These are phyloP conservation scores for Hololepta plana DNA, from an alignment of 2,888 invertebrate genomes.

Conservation along the genomic window DNA sequence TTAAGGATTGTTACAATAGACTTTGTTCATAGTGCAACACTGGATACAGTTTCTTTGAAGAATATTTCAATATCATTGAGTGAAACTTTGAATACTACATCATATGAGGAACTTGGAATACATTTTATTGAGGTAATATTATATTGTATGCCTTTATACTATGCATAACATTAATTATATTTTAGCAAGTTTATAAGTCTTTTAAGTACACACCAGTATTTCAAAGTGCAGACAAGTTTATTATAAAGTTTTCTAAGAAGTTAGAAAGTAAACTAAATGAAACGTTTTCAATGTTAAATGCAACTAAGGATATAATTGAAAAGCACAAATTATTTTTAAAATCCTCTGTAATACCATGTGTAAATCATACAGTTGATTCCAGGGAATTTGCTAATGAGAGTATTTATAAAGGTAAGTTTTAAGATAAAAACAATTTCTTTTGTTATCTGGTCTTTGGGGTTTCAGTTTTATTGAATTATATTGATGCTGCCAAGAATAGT, in stretches of 20 bases:
- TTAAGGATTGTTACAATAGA: too few species aligned
- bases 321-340: constrained; percentile 12
- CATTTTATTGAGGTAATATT: constrained; percentile 19
- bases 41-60: too few species aligned
- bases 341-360: constrained; percentile 14
- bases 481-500: constrained; percentile 14
- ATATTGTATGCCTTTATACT: background rate
- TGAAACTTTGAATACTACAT: constrained; percentile 17
- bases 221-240: constrained; percentile 17
- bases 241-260: constrained; percentile 19
- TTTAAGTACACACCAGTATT: constrained; percentile 18
- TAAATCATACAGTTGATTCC: constrained; percentile 9
- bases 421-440: too few species aligned
- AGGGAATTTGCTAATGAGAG: constrained; percentile 11
- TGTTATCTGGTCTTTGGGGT: constrained; percentile 7
- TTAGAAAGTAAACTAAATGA: constrained; percentile 20
- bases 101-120: constrained; percentile 22
- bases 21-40: too few species aligned
- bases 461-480: constrained; percentile 19
- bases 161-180: constrained; percentile 2
- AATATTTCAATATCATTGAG: constrained; percentile 15
- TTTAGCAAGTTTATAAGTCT: constrained; percentile 22
- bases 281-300: constrained; percentile 19
- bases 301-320: constrained; percentile 18
- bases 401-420: too few species aligned